Base-by-base conservation (phyloP, 1,140 invertebrate genomes). In the Drosophila truncata region DNA sequence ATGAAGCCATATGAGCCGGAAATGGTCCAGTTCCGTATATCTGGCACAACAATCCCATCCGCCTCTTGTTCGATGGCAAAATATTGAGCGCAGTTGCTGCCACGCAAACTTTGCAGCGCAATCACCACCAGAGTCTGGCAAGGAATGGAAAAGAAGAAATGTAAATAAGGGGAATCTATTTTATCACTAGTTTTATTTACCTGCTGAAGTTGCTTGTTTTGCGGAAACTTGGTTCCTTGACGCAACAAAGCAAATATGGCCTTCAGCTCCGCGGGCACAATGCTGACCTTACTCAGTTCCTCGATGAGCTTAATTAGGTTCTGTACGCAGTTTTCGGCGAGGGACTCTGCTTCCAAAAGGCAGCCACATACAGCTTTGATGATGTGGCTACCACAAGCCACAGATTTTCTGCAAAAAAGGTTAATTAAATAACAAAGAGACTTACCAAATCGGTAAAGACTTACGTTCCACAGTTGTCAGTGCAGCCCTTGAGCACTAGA, bases 251-350 rank as follows among this genome's bases (percentile, higher is more conserved):
- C 77, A 61, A 93, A 88, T 9, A 93, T 85, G 47, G 80, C 93
- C 87, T 95, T 95, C 2, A 95, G 86, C 83, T 95, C 95, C 20
- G 85, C 86, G 1, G 95, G 93, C 20, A 93, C 93, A 57, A 95
- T 94, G 47, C 95, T 95, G 44, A 95, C 92, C 49, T 93, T 94
- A 44, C 94, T 94, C 18, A 95, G 88, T 70, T 93, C 93, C 91
- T 95, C 95, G 35, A 95, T 91, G 13, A 95, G 76, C 67, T 93
- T 93, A 46, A 95, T 94, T 29, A 95, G 80, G 76, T 94, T 93
- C 61, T 93, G 93, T 69, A 93, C 82, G 62, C 93, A 93, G 23
- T 76, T 87, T 60, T 80, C 82, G 23, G 80, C 59, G 23, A 81
- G 80, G 55, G 78, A 80, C 18, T 83, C 80, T 29, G 91, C 80